A percentile compares a stretch with the other conserved stretches of the same genome.
phyloP scores from a whole-genome alignment of 2,888 invertebrate species.

The Drosophila formosana region DNA sequence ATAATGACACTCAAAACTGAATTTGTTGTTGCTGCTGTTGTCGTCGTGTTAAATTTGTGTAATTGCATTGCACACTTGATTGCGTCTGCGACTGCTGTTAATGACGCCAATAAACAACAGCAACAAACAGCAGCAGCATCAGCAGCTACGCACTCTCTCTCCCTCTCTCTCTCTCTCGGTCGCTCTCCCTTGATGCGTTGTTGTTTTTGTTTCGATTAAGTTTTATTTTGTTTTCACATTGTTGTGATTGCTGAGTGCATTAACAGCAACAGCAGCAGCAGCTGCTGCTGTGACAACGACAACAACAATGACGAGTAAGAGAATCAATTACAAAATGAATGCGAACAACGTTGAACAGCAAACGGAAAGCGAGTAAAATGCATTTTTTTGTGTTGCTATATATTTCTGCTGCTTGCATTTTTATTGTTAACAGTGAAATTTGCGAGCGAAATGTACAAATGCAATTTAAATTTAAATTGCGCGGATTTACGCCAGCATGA shows the following conservation, averaged over 20 bases:
- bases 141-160: conserved; percentile 21
- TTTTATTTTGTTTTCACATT: conserved; percentile 46
- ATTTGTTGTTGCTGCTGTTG: conserved; percentile 17
- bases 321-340: conserved; percentile 58
- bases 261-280: conserved; percentile 51
- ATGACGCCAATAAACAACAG: conserved; percentile 75
- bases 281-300: conserved; percentile 22
- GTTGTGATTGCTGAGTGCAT: conserved; percentile 55
- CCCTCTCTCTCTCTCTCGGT: conserved; percentile 18
- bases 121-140: conserved; percentile 34
- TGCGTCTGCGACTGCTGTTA: conserved; percentile 54
- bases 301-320: conserved; percentile 37
- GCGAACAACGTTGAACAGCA: conserved; percentile 32
- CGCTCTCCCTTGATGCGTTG: background rate
- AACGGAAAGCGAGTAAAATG: conserved; percentile 31
- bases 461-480: conserved; percentile 79
- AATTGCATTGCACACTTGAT: conserved; percentile 79
- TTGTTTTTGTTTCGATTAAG: conserved; percentile 39
- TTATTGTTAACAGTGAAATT: conserved; percentile 46
- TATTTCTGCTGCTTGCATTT: conserved; percentile 5
- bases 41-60: conserved; percentile 61
- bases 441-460: conserved; percentile 52
- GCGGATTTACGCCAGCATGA: conserved; percentile 82
- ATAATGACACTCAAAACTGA: conserved; percentile 24
- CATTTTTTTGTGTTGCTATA: conserved; percentile 30